Evolutionary conservation across 1,140 invertebrate genomes (phyloP).

Genomic region (Popillia japonica): DNA sequence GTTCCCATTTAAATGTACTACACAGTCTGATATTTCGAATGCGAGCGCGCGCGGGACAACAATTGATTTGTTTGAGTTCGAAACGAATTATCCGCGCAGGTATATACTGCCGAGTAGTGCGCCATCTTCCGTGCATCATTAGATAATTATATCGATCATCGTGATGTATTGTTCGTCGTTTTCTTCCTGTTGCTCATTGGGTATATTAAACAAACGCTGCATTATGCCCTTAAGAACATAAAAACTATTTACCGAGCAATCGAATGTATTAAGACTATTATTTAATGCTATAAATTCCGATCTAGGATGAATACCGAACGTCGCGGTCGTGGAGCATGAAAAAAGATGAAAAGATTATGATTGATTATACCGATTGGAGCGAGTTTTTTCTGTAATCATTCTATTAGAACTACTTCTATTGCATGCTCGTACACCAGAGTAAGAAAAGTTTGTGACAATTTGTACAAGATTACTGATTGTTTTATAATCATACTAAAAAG

Average conservation of each 20-base stretch:
- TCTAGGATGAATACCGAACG: slow-evolving; percentile 15
- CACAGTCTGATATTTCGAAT: background rate
- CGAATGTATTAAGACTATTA: slow-evolving; percentile 13
- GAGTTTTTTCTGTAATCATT: slow-evolving; percentile 14
- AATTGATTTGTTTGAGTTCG: slow-evolving; percentile 37
- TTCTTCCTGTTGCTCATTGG: slow-evolving; percentile 17
- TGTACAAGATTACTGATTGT: no score
- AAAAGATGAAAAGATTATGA: slow-evolving; percentile 17
- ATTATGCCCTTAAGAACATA: slow-evolving; percentile 19
- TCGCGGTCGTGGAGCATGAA: slow-evolving; percentile 5
- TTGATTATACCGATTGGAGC: slow-evolving; percentile 23
- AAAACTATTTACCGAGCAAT: slow-evolving; percentile 30
- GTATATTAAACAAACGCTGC: slow-evolving; percentile 31
- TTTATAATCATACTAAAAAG: no score
- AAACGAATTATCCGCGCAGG: background rate
- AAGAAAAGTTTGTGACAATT: no score
- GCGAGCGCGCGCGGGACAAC: slow-evolving; percentile 15
- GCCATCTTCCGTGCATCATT: slow-evolving; percentile 23
- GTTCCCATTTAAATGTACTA: slow-evolving; percentile 37
- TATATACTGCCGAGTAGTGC: background rate
- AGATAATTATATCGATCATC: slow-evolving; percentile 19
- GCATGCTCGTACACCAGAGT: background rate
- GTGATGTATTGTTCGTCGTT: slow-evolving; percentile 12
- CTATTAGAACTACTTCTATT: background rate
- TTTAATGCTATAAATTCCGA: slow-evolving; percentile 27